These are phyloP conservation scores for Lagodon rhomboides DNA, from an alignment of 2,797 vertebrate genomes.

Conservation along the genomic window DNA sequence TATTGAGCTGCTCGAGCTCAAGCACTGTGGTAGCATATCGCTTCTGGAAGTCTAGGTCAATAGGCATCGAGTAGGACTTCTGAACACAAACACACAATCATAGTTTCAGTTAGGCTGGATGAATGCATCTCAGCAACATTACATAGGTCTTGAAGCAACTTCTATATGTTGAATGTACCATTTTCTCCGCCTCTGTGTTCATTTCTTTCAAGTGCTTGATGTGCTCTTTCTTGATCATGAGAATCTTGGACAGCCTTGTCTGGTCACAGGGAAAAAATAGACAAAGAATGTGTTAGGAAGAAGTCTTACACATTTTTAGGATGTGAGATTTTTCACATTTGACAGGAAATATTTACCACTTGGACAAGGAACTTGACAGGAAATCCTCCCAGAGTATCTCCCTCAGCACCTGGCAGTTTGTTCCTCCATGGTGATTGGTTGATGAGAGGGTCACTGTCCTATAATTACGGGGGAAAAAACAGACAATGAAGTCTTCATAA, in stretches of 20 bases:
- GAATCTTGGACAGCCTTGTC: slow-evolving; percentile 98
- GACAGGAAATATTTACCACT: slow-evolving; percentile 89
- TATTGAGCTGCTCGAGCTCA: slow-evolving; percentile 97
- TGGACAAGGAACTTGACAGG: slow-evolving; percentile 98
- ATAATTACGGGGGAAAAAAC: slow-evolving; percentile 32
- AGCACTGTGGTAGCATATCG: slow-evolving; percentile 96
- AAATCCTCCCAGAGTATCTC: slow-evolving; percentile 96
- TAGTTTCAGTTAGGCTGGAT: background rate
- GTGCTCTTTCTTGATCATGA: slow-evolving; percentile 99
- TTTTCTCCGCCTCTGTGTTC: slow-evolving; percentile 98
- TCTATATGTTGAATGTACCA: slow-evolving; percentile 85
- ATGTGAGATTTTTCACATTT: slow-evolving; percentile 2
- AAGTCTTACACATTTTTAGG: background rate
- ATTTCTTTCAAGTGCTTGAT: slow-evolving; percentile 98
- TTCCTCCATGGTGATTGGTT: slow-evolving; percentile 95
- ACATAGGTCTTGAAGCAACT: background rate
- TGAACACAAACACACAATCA: slow-evolving; percentile 71
- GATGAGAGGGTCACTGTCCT: slow-evolving; percentile 96
- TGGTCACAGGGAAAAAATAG: slow-evolving; percentile 59
- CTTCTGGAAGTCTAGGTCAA: slow-evolving; percentile 95
- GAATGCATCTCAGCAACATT: background rate
- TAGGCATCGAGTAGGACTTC: slow-evolving; percentile 97
- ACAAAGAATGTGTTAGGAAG: background rate
- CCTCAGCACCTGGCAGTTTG: slow-evolving; percentile 92
- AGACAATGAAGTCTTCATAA: background rate